These are phyloP conservation scores for Drosophila anomalipes DNA, from an alignment of 2,888 invertebrate genomes.

Conservation along the genomic window DNA sequence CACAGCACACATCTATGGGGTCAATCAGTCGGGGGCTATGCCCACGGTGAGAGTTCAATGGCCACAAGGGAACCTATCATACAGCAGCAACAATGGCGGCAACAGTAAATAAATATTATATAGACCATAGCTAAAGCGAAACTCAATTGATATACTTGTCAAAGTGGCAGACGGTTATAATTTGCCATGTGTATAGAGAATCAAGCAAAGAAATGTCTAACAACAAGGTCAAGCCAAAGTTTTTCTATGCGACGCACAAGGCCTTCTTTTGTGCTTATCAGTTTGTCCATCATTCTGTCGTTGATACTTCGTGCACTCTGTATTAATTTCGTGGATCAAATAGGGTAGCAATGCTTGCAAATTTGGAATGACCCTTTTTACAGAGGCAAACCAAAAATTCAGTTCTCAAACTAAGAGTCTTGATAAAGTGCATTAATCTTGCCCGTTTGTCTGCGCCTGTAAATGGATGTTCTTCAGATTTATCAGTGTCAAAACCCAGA, in stretches of 20 bases:
- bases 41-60: constrained; percentile 48
- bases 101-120: constrained; percentile 50
- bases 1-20: constrained; percentile 29
- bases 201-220: constrained; percentile 11
- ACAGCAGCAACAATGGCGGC: constrained; percentile 3
- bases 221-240: constrained; percentile 50
- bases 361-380: not conserved
- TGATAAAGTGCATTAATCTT: not conserved
- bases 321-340: not conserved
- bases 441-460: not conserved
- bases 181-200: constrained; percentile 53
- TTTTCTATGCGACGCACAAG: constrained; percentile 36
- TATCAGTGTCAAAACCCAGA: not conserved
- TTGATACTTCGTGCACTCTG: constrained; percentile 17
- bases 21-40: constrained; percentile 46
- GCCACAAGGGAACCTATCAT: constrained; percentile 14
- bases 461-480: not conserved
- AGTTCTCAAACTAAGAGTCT: not conserved
- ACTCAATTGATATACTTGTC: constrained; percentile 74
- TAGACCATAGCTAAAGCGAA: constrained; percentile 34
- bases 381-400: not conserved
- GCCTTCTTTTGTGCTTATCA: constrained; percentile 49
- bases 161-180: constrained; percentile 71
- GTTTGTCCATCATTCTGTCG: constrained; percentile 36
- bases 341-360: not conserved